Conservation (phyloP, 2,797 vertebrate genomes). For the Poeciliopsis paucimaculata region DNA sequence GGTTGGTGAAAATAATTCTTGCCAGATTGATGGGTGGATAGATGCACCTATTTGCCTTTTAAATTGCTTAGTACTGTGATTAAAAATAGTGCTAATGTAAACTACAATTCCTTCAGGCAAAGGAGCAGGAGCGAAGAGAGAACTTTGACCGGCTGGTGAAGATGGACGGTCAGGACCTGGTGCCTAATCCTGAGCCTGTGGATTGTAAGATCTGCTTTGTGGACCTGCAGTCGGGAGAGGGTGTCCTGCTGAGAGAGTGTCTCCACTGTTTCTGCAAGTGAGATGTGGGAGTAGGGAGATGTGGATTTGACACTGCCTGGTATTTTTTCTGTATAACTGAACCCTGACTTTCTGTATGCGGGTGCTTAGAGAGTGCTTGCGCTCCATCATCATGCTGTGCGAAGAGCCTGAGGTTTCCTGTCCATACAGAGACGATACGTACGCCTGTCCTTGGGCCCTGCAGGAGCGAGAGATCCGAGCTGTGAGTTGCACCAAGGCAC, state of each 20-base stretch:
- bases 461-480: constrained; percentile 89
- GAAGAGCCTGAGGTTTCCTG: constrained; percentile 88
- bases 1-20: not conserved
- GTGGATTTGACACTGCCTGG: not conserved
- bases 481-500: constrained; percentile 72
- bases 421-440: constrained; percentile 86
- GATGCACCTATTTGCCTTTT: not conserved
- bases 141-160: constrained; percentile 85
- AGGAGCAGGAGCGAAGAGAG: constrained; percentile 81
- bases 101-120: constrained; percentile 69
- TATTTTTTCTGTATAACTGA: not conserved
- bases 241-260: constrained; percentile 88
- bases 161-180: constrained; percentile 84
- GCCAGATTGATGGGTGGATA: not conserved
- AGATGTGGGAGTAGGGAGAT: not conserved
- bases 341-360: constrained; percentile 12
- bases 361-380: constrained; percentile 79
- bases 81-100: not conserved
- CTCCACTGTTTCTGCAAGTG: constrained; percentile 92
- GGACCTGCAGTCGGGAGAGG: constrained; percentile 76
- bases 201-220: constrained; percentile 88
- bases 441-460: constrained; percentile 83
- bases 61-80: not conserved
- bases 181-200: constrained; percentile 84
- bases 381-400: constrained; percentile 85